Base-by-base conservation (phyloP, 2,888 invertebrate genomes). In the Thereva unica region DNA sequence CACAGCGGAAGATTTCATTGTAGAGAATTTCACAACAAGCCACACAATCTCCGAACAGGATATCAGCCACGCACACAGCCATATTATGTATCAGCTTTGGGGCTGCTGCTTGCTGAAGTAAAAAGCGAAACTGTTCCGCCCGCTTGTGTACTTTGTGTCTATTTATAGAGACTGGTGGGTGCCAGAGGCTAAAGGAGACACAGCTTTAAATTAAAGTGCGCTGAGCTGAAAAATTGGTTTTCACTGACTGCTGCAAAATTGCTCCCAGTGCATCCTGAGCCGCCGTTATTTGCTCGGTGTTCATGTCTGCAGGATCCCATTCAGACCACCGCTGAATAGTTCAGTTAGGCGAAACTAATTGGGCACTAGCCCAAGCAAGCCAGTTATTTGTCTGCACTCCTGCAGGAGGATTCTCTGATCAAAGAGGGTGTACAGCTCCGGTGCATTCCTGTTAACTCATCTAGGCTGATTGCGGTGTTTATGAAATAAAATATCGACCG, bases 171-270 rank as follows among this genome's bases (percentile, higher is more conserved):
- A 64, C 53, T 47, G 53, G 10, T 44, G 44, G 35, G 23, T 50
- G 64, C 52, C 64, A 38, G 45, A 59, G 67, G 57, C 64, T 64
- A 64, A 45, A 42, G 57, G 38, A 67, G 63, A 63, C 42, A 65
- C 55, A 40, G 54, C 75, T 77, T 76, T 75, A 77, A 79, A 80
- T 79, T 78, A 80, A 80, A 78, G 78, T 77, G 75, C 78, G 76
- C 76, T 79, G 76, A 80, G 74, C 76, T 80, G 79, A 78, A 78
- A 79, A 80, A 80, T 80, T 80, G 76, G 75, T 78, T 80, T 77
- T 74, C 70, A 67, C 68, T 70, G 70, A 69, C 45, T 67, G 52
- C 47, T 66, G 57, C 35, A 66, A 66, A 57, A 57, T 42, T 50
- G 66, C 23, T 68, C 68, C 74, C 69, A 35, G 68, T 35, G 66